Evolutionary conservation across 2,888 invertebrate species (phyloP), one percentile per base, ranked within the genome.

Genomic region (Cremastobaeus sp.): DNA sequence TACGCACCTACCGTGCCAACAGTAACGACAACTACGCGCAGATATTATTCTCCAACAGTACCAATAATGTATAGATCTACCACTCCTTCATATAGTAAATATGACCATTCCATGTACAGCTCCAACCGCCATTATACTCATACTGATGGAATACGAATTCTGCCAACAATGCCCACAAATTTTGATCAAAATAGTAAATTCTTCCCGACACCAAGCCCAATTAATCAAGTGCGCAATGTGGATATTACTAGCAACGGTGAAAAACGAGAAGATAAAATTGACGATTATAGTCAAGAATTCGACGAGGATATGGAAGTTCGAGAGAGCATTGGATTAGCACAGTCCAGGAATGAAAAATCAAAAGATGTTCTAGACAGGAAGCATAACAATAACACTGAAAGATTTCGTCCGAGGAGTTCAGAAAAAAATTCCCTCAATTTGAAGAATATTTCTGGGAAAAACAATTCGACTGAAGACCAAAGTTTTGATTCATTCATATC

Each of bases 1-100:
- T 86, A 85, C 55, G 85, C 85, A 2, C 86, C 86, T 0, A 86
- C 85, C 1, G 85, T 85, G 5, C 86, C 86, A 3, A 86, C 86
- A 0, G 83, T 85, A 0, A 86, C 85, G 11, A 86, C 85, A 0
- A 85, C 85, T 0, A 83, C 83, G 1, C 78, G 84, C 8, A 81
- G 79, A 74, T 82, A 80, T 28, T 86, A 85, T 32, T 86, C 86
- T 1, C 85, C 86, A 1, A 85, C 86, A 0, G 81, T 86, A 0
- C 86, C 86, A 1, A 83, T 81, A 14, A 84, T 81, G 9, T 78
- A 77, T 48, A 77, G 77, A 66, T 77, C 83, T 2, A 79, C 83
- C 0, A 84, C 83, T 0, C 54, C 78, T 3, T 77, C 81, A 1
- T 82, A 82, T 30, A 74, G 62, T n/a, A 81, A 79, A 59, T 45